These are phyloP conservation scores for Cryptocheilus praepositus DNA, from an alignment of 2,888 invertebrate species.

Conservation along the genomic window DNA sequence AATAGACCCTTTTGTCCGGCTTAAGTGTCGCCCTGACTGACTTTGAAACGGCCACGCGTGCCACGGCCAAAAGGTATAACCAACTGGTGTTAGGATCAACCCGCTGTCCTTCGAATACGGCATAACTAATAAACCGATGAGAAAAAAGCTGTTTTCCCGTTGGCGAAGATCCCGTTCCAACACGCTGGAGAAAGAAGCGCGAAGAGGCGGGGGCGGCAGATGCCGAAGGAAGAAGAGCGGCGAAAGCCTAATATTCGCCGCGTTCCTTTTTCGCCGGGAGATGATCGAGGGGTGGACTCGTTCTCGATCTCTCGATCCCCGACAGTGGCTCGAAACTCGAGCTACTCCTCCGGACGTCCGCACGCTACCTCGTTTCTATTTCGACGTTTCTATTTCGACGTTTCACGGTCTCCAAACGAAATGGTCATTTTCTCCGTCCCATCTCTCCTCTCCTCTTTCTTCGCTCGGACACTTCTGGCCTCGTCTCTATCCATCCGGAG, in stretches of 20 bases:
- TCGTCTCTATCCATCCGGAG: slow-evolving; percentile 11
- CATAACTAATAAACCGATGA: slow-evolving; percentile 11
- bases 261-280: neutral
- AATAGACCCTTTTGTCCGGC: slow-evolving; percentile 41
- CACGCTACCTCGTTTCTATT: slow-evolving; percentile 7
- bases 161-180: too few relatives aligned
- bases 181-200: neutral
- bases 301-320: slow-evolving; percentile 21
- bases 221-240: neutral
- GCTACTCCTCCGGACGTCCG: slow-evolving; percentile 20
- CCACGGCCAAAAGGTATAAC: slow-evolving; percentile 34
- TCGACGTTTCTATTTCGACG: slow-evolving; percentile 1
- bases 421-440: neutral
- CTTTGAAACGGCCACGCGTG: slow-evolving; percentile 27
- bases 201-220: neutral
- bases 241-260: too few relatives aligned
- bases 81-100: too few relatives aligned
- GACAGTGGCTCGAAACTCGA: slow-evolving; percentile 21
- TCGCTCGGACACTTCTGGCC: slow-evolving; percentile 18
- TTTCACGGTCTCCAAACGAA: neutral
- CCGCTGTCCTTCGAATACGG: neutral
- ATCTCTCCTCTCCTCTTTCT: neutral
- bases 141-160: too few relatives aligned
- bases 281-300: neutral
- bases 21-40: slow-evolving; percentile 42